Percentiles rank a stretch among this genome's conserved stretches.
These are phyloP conservation scores for Seladonia tumulorum DNA, from an alignment of 2,888 invertebrate genomes.

Conservation along the genomic window DNA sequence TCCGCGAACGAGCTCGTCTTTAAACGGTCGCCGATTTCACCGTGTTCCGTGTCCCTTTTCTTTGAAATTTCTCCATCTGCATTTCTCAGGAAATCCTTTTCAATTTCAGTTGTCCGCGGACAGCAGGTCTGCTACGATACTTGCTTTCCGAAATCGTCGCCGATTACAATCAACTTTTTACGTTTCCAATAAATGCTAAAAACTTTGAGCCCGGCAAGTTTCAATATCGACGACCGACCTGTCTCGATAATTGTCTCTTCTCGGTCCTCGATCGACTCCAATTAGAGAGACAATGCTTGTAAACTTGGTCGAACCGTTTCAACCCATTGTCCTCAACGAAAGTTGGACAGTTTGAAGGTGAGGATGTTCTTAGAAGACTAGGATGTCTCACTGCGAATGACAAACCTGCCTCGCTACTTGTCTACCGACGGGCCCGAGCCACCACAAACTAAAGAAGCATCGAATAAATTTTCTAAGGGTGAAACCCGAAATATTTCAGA, in stretches of 20 bases:
- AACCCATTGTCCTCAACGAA: neutral
- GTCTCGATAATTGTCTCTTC: neutral
- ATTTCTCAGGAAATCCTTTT: too few species aligned
- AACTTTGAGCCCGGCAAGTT: neutral
- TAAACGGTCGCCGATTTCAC: neutral
- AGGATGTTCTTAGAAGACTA: neutral
- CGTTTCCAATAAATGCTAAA: neutral
- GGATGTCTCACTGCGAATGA: too few species aligned
- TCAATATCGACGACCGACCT: too few species aligned
- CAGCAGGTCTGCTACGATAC: too few species aligned
- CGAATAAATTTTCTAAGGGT: too few species aligned
- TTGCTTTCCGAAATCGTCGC: neutral
- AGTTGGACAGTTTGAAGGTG: neutral
- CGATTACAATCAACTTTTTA: neutral
- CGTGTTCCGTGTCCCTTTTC: neutral
- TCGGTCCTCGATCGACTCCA: neutral
- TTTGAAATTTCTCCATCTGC: neutral
- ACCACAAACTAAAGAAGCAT: too few species aligned
- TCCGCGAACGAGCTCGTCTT: neutral
- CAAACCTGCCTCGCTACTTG: too few species aligned
- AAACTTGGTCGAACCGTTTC: neutral
- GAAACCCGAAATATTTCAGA: too few species aligned
- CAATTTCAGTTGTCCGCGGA: too few species aligned
- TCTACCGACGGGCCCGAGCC: too few species aligned
- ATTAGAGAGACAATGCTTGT: neutral